These are phyloP conservation scores for Seira ritae DNA, from an alignment of 2,888 invertebrate species.

Conservation along the genomic window DNA sequence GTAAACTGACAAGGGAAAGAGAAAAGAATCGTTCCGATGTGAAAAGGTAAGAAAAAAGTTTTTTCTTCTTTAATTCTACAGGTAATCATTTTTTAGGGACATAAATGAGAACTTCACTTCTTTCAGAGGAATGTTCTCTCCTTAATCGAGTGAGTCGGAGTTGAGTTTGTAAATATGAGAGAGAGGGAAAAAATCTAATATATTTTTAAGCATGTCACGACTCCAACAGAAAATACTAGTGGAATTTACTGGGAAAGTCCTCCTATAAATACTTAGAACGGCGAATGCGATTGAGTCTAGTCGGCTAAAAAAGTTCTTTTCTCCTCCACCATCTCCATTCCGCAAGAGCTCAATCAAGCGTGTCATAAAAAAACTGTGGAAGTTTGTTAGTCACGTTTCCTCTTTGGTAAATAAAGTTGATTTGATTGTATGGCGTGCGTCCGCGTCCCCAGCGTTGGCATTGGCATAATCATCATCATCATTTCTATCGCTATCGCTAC, in stretches of 20 bases:
- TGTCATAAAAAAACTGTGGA: not conserved
- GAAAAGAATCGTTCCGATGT: too few species aligned
- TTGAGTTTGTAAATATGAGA: too few species aligned
- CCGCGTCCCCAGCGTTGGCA: too few species aligned
- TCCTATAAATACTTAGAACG: too few species aligned
- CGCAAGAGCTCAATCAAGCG: not conserved
- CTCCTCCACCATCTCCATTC: not conserved
- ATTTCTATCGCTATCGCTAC: too few species aligned
- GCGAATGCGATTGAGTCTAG: too few species aligned
- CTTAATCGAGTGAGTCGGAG: not conserved
- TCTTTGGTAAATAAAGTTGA: not conserved
- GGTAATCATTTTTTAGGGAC: conserved; percentile 54
- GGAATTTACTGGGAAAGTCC: too few species aligned
- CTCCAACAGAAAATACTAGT: too few species aligned
- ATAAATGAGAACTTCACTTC: conserved; percentile 47
- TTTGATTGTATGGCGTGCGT: not conserved
- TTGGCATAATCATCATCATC: not conserved
- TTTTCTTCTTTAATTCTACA: conserved; percentile 32
- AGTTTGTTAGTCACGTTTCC: not conserved
- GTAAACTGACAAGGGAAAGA: too few species aligned
- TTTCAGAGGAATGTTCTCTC: not conserved
- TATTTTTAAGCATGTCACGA: too few species aligned
- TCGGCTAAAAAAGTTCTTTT: not conserved
- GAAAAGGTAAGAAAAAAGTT: conserved; percentile 45
- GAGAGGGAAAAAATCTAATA: too few species aligned